These are phyloP conservation scores for Halotydeus destructor DNA, from an alignment of 1,140 invertebrate species.

Conservation along the genomic window DNA sequence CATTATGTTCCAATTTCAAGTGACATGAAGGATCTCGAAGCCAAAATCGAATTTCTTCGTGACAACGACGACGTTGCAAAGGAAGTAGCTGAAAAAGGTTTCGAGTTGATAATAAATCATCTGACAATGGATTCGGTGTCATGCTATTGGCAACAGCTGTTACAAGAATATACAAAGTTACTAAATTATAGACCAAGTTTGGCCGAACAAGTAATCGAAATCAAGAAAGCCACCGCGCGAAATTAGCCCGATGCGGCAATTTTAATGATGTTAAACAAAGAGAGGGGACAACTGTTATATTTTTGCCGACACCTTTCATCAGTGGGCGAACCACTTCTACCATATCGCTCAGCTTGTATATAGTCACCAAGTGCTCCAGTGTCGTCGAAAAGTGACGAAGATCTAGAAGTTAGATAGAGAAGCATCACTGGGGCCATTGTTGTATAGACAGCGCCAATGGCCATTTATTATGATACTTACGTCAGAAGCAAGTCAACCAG, in stretches of 20 bases:
- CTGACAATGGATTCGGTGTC: constrained; percentile 56
- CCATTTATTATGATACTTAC: constrained; percentile 14
- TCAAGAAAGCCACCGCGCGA: too few species aligned
- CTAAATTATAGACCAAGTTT: constrained; percentile 4
- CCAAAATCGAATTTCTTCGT: constrained; percentile 52
- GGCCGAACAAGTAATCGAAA: too few species aligned
- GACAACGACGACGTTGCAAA: constrained; percentile 48
- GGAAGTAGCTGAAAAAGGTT: constrained; percentile 58
- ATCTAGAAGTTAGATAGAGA: background rate
- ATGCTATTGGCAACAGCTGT: constrained; percentile 66
- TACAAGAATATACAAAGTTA: constrained; percentile 47
- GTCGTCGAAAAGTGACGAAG: background rate
- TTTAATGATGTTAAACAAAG: constrained; percentile 7
- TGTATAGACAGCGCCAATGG: background rate
- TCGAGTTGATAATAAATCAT: constrained; percentile 59
- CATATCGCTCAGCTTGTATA: constrained; percentile 6
- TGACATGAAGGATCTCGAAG: constrained; percentile 40
- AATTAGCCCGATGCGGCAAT: background rate
- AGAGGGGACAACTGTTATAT: constrained; percentile 9
- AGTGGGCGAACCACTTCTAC: background rate
- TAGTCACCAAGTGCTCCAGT: constrained; percentile 2
- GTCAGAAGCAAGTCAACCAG: constrained; percentile 19
- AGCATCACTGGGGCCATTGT: background rate
- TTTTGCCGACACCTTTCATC: constrained; percentile 5
- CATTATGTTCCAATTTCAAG: constrained; percentile 71